Conservation (phyloP, 2,888 invertebrate species). For the Plebejus anna region DNA sequence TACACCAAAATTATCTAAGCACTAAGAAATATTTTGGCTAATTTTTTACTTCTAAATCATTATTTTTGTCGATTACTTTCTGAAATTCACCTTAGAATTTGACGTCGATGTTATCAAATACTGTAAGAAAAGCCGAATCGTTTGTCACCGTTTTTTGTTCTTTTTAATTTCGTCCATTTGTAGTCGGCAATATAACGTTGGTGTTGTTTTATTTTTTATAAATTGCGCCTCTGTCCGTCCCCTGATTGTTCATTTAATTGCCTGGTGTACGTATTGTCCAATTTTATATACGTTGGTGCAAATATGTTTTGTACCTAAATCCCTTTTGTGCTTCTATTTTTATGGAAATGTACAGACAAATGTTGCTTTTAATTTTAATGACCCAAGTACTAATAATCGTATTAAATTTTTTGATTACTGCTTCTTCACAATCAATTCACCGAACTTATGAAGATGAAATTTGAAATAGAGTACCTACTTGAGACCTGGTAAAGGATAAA, state of each 20-base stretch:
- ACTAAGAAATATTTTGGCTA: neutral
- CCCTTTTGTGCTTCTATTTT: constrained; percentile 15
- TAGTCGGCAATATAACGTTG: constrained; percentile 45
- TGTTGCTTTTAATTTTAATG: no score
- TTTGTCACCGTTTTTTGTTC: constrained; percentile 49
- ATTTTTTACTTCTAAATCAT: neutral
- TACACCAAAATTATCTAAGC: no score
- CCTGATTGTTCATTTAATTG: constrained; percentile 75
- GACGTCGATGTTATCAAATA: constrained; percentile 14
- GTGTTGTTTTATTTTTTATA: constrained; percentile 54
- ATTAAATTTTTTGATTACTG: neutral
- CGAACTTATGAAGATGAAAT: neutral
- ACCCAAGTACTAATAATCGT: no score
- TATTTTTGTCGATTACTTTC: neutral
- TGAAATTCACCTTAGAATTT: neutral
- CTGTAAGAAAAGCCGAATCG: constrained; percentile 26
- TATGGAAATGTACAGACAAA: neutral
- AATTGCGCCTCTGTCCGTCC: constrained; percentile 51
- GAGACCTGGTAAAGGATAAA: neutral
- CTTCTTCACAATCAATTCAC: neutral
- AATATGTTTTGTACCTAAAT: constrained; percentile 27
- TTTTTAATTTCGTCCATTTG: constrained; percentile 51
- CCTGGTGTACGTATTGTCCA: constrained; percentile 62
- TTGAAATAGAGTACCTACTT: no score
- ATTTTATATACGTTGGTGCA: constrained; percentile 37